phyloP scores from a whole-genome alignment of 2,888 invertebrate genomes.

The Eilema caniola region DNA sequence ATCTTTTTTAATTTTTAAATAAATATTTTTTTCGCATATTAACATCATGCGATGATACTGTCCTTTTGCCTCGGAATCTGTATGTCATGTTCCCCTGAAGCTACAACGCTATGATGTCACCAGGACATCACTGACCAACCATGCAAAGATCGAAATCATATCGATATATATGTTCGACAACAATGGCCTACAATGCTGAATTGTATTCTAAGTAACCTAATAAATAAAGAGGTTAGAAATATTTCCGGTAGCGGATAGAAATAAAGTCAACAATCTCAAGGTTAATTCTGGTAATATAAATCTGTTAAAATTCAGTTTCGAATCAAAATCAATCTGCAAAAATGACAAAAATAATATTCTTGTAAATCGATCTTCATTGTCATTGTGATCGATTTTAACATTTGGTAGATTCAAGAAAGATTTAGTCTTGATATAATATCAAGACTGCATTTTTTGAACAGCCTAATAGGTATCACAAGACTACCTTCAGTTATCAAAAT shows the following conservation, averaged over 20 bases:
- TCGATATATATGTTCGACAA: constrained; percentile 20
- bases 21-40: background rate
- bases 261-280: background rate
- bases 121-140: constrained; percentile 29
- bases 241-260: background rate
- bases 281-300: no score
- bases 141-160: constrained; percentile 39
- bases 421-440: no score
- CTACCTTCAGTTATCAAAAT: no score
- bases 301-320: no score
- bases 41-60: background rate
- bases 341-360: no score
- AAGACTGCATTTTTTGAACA: no score
- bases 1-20: background rate
- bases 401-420: no score
- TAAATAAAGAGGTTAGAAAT: constrained; percentile 21
- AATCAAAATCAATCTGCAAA: no score
- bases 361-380: no score
- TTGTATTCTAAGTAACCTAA: constrained; percentile 27
- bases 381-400: no score
- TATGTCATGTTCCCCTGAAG: background rate
- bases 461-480: no score
- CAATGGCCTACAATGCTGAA: constrained; percentile 21
- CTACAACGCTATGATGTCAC: constrained; percentile 4
- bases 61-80: background rate